Conservation (phyloP, 2,113 vertebrate species). For the Ploceus nigricollis region DNA sequence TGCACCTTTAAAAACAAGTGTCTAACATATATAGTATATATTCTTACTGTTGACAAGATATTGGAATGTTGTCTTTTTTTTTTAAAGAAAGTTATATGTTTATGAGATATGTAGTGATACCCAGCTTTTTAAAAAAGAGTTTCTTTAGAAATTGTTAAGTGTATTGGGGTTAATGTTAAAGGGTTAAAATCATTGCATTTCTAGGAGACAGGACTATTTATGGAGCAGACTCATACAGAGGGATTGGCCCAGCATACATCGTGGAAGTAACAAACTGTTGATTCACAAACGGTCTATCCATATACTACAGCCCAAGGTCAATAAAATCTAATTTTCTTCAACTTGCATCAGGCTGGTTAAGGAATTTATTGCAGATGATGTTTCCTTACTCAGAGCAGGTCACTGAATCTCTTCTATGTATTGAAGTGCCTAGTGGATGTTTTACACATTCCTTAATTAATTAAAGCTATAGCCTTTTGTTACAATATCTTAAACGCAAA, state of each 20-base stretch:
- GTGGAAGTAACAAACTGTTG: not conserved
- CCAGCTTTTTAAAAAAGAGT: not conserved
- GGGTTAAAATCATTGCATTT: not conserved
- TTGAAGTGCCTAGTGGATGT: not conserved
- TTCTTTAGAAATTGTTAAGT: not conserved
- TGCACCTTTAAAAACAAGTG: not conserved
- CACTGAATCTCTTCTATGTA: not conserved
- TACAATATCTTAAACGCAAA: not conserved
- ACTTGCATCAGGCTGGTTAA: not conserved
- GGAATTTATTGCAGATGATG: not conserved
- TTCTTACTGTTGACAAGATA: not conserved
- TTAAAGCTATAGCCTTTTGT: not conserved
- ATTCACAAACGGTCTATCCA: not conserved
- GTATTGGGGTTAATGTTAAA: not conserved
- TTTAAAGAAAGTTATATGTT: not conserved
- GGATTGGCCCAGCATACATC: not conserved
- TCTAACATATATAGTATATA: not conserved
- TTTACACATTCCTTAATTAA: slow-evolving; percentile 4
- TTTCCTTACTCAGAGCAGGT: slow-evolving; percentile 9
- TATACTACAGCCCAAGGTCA: not conserved
- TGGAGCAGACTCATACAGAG: not conserved
- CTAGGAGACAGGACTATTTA: not conserved
- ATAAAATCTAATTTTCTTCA: slow-evolving; percentile 38
- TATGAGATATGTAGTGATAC: not conserved
- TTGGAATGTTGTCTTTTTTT: not conserved